These are phyloP conservation scores for Toxostoma redivivum DNA, from an alignment of 2,113 vertebrate species.

Conservation along the genomic window DNA sequence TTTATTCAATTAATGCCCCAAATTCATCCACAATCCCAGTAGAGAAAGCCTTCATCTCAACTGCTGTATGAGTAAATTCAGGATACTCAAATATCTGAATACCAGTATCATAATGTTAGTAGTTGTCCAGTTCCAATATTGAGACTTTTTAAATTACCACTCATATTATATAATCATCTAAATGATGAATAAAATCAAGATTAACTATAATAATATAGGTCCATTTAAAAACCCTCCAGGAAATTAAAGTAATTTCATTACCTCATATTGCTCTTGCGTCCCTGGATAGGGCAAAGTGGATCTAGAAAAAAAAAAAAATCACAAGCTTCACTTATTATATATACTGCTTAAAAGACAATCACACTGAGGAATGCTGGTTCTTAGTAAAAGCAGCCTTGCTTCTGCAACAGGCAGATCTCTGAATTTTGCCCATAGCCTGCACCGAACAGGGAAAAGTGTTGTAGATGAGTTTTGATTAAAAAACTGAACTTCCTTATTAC, in stretches of 20 bases:
- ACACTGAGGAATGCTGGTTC: neutral
- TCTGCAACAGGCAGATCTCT: neutral
- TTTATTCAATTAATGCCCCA: neutral
- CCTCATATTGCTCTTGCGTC: conserved; percentile 92
- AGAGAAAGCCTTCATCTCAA: neutral
- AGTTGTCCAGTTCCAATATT: neutral
- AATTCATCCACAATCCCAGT: neutral
- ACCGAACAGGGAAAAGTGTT: neutral
- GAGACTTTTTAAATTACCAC: neutral
- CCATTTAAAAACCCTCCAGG: neutral
- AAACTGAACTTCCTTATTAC: neutral
- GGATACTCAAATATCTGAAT: neutral
- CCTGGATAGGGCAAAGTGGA: conserved; percentile 93
- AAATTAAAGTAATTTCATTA: conserved; percentile 47
- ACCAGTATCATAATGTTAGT: neutral
- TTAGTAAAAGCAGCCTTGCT: neutral
- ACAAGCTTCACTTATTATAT: neutral
- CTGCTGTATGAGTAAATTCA: neutral
- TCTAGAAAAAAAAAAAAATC: conserved; percentile 65
- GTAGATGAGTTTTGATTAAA: neutral
- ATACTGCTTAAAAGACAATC: neutral
- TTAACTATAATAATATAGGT: neutral
- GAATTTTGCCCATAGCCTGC: neutral
- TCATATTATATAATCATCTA: neutral
- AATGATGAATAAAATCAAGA: neutral